phyloP scores from a whole-genome alignment of 2,888 invertebrate genomes.

The Eupeodes luniger region DNA sequence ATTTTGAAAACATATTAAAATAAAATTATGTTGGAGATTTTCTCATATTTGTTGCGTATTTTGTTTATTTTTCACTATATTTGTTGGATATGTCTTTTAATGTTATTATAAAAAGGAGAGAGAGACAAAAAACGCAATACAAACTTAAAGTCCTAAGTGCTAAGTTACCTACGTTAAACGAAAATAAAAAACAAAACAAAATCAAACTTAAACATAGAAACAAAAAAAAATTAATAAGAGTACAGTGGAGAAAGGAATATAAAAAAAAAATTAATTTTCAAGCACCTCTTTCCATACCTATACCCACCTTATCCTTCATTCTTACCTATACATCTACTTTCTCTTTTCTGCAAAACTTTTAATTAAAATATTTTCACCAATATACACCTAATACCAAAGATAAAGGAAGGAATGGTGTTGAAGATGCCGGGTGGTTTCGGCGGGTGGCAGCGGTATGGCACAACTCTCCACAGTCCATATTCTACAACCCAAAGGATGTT shows the following conservation, averaged over 20 bases:
- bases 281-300: constrained; percentile 28
- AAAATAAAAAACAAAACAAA: constrained; percentile 34
- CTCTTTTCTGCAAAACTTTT: constrained; percentile 68
- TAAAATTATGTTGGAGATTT: too few species aligned
- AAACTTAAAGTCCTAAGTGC: background rate
- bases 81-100: too few species aligned
- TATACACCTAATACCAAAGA: constrained; percentile 61
- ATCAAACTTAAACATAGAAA: constrained; percentile 15
- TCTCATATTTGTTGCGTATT: too few species aligned
- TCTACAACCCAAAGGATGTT: constrained; percentile 3
- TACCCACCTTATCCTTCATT: too few species aligned
- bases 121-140: background rate
- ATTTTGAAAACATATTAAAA: too few species aligned
- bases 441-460: too few species aligned
- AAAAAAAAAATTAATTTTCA: constrained; percentile 31
- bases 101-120: too few species aligned
- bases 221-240: constrained; percentile 46
- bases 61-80: too few species aligned
- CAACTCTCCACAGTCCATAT: constrained; percentile 3
- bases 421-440: background rate
- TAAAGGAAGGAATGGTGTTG: background rate
- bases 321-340: constrained; percentile 29
- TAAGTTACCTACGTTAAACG: constrained; percentile 14
- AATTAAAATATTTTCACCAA: constrained; percentile 75
- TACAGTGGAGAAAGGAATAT: background rate